Conservation (phyloP, 2,113 vertebrate species). For the Patagioenas fasciata region DNA sequence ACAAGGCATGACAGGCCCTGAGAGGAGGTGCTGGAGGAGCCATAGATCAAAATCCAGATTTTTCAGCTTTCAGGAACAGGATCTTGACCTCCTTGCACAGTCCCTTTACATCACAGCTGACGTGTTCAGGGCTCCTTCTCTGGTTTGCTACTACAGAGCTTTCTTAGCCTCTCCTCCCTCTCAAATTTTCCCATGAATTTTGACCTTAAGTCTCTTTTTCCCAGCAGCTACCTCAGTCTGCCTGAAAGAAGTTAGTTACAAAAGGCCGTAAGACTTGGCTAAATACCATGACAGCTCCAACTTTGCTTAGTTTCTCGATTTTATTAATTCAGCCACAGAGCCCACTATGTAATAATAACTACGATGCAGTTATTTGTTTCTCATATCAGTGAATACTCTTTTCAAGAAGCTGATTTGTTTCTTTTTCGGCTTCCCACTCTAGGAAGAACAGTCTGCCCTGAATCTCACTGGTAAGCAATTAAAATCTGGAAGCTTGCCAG, state of each 20-base stretch:
- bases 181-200: background rate
- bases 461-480: conserved; percentile 54
- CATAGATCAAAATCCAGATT: background rate
- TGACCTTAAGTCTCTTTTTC: background rate
- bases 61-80: background rate
- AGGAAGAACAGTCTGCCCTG: conserved; percentile 22
- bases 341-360: background rate
- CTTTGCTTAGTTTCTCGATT: background rate
- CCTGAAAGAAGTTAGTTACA: background rate
- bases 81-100: background rate
- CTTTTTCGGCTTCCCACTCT: background rate
- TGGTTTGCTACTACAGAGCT: background rate
- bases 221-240: background rate
- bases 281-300: background rate
- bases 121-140: fast-evolving
- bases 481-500: conserved; percentile 60
- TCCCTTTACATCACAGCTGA: background rate
- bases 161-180: background rate
- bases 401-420: conserved; percentile 11
- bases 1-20: background rate
- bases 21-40: background rate
- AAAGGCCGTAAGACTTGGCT: background rate
- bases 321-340: background rate
- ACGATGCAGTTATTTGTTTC: background rate
- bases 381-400: background rate